These are phyloP conservation scores for Agriopis aurantiaria DNA, from an alignment of 2,888 invertebrate genomes.

Conservation along the genomic window DNA sequence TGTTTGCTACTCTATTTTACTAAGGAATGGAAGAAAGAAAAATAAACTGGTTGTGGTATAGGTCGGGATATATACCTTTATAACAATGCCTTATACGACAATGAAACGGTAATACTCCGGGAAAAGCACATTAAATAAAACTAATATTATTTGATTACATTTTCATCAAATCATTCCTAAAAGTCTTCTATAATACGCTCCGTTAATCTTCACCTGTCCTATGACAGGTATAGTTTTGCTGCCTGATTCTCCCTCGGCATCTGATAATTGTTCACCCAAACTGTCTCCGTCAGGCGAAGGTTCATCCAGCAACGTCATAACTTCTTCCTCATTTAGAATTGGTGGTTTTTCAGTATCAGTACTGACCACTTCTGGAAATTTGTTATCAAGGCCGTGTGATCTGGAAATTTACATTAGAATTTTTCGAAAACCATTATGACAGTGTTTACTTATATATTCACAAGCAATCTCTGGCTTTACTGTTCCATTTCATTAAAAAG, in stretches of 20 bases:
- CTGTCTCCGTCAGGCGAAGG: constrained; percentile 68
- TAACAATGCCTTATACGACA: too few relatives aligned
- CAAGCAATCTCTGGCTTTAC: too few relatives aligned
- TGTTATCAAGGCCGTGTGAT: not conserved
- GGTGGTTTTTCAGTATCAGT: constrained; percentile 6
- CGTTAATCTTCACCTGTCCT: constrained; percentile 62
- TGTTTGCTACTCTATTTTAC: too few relatives aligned
- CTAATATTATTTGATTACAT: not conserved
- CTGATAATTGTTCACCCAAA: constrained; percentile 51
- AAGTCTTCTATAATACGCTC: constrained; percentile 59
- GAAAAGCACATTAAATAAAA: not conserved
- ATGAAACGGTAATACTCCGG: too few relatives aligned
- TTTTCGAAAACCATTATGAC: not conserved
- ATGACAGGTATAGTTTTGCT: constrained; percentile 49
- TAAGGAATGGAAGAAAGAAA: too few relatives aligned
- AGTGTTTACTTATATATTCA: not conserved
- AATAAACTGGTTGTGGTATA: too few relatives aligned
- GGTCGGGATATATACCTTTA: too few relatives aligned
- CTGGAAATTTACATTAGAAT: not conserved
- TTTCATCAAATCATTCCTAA: constrained; percentile 44
- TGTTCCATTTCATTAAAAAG: too few relatives aligned
- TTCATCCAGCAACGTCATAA: constrained; percentile 52
- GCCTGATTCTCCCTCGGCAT: constrained; percentile 40
- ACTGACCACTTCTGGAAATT: not conserved
- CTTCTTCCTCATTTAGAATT: constrained; percentile 50